phyloP scores from a whole-genome alignment of 2,888 invertebrate species.

The Junonia oenone region DNA sequence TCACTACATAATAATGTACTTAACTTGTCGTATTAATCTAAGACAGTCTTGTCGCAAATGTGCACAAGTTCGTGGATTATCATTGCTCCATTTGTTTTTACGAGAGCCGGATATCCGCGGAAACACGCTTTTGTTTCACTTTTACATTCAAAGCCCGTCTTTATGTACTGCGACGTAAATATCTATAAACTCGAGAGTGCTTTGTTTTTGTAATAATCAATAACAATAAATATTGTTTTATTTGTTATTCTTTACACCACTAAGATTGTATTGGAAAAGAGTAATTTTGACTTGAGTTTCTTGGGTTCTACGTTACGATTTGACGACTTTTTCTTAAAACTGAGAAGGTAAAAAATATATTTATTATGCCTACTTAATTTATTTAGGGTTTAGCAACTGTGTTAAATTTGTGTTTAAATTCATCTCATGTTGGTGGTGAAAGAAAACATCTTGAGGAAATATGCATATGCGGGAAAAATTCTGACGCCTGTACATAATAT shows the following conservation, averaged over 20 bases:
- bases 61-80: constrained; percentile 47
- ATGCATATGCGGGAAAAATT: too few relatives aligned
- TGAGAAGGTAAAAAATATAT: too few relatives aligned
- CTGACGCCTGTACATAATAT: too few relatives aligned
- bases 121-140: constrained; percentile 16
- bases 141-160: constrained; percentile 16
- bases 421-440: too few relatives aligned
- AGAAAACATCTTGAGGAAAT: too few relatives aligned
- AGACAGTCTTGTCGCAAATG: constrained; percentile 37
- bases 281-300: too few relatives aligned
- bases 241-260: not conserved
- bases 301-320: too few relatives aligned
- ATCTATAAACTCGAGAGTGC: constrained; percentile 1
- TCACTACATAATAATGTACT: not conserved
- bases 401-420: too few relatives aligned
- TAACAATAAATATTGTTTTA: not conserved
- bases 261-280: too few relatives aligned
- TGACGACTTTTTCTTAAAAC: too few relatives aligned
- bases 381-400: too few relatives aligned
- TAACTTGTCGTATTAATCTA: not conserved
- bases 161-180: constrained; percentile 7
- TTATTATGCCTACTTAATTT: too few relatives aligned
- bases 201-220: not conserved
- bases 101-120: constrained; percentile 16
- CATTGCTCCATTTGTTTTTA: constrained; percentile 67